A percentile compares a stretch with the other conserved stretches of the same genome.
Evolutionary conservation across 2,888 invertebrate species (phyloP).

Genomic region (Metacarcinus magister): DNA sequence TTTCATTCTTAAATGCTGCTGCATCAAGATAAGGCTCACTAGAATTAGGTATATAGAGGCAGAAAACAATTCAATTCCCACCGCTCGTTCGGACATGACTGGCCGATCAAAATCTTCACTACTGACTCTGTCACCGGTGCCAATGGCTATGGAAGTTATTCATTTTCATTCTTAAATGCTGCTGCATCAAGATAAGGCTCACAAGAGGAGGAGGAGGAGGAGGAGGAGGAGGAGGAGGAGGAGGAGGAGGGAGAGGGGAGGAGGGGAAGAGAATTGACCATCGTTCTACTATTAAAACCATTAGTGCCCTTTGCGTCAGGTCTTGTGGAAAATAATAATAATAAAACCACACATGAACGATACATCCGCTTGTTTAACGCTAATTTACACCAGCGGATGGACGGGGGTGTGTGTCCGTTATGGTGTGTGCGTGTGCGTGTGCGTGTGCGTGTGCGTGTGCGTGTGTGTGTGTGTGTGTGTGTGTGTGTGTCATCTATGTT

Average conservation of each 20-base stretch:
- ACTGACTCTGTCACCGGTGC: no score
- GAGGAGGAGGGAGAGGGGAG: not conserved
- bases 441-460: not conserved
- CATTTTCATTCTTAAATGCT: no score
- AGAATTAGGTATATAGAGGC: no score
- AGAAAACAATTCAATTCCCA: no score
- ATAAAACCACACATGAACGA: not conserved
- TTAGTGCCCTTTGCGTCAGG: constrained; percentile 34
- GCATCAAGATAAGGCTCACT: no score
- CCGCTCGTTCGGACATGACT: no score
- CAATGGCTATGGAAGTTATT: no score
- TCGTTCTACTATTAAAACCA: not conserved
- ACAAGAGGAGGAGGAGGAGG: no score
- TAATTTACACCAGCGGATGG: not conserved
- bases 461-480: not conserved
- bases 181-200: no score
- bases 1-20: no score
- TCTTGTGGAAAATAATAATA: constrained; percentile 19
- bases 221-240: no score
- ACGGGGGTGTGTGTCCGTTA: not conserved
- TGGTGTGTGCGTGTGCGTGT: not conserved
- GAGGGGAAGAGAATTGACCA: not conserved
- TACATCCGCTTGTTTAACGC: not conserved
- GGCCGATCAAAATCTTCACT: no score
- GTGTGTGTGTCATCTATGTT: not conserved